Evolutionary conservation across 92 coral and sea anemone species (phyloP).

Genomic region (Siderastrea radians): DNA sequence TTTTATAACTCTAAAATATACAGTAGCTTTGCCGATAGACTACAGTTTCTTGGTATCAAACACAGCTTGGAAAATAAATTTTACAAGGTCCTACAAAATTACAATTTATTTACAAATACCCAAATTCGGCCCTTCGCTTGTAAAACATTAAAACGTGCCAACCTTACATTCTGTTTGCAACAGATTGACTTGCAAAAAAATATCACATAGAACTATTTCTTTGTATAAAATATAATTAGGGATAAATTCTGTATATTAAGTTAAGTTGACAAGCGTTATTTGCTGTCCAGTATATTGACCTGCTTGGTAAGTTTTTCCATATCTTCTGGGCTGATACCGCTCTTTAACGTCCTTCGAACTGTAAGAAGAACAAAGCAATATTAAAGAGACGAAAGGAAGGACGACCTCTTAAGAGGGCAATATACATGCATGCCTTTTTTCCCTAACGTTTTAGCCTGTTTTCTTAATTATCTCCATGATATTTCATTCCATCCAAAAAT

Average conservation of each 20-base stretch:
- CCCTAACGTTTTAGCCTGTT: no score
- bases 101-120: constrained; percentile 42
- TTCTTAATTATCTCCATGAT: no score
- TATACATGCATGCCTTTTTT: no score
- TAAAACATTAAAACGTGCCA: constrained; percentile 9
- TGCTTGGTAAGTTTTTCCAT: constrained; percentile 87
- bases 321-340: constrained; percentile 95
- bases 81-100: constrained; percentile 36
- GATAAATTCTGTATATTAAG: constrained; percentile 49
- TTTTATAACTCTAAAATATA: constrained; percentile 18
- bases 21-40: not conserved
- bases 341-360: constrained; percentile 96
- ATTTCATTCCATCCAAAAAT: no score
- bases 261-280: constrained; percentile 60
- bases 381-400: not conserved
- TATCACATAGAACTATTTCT: constrained; percentile 56
- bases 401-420: no score
- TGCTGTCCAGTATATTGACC: constrained; percentile 78
- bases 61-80: not conserved
- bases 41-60: constrained; percentile 12
- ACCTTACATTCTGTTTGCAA: constrained; percentile 40
- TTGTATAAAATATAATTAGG: constrained; percentile 51
- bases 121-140: constrained; percentile 11
- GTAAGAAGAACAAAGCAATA: constrained; percentile 15
- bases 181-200: constrained; percentile 58